Evolutionary conservation across 2,888 invertebrate species (phyloP).

Genomic region (Itoplectis maculator): DNA sequence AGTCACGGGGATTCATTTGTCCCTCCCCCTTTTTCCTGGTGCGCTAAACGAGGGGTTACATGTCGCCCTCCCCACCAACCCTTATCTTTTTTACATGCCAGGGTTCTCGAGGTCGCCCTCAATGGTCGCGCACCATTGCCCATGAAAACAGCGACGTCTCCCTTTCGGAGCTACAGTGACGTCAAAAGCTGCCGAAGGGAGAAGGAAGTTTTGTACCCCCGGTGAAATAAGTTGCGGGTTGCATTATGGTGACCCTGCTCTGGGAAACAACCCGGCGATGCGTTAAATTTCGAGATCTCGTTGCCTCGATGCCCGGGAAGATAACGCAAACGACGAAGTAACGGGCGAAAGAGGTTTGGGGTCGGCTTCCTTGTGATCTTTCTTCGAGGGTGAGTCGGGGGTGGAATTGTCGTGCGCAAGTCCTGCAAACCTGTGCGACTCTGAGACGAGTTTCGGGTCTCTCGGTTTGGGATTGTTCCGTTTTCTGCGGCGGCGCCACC

Average conservation of each 20-base stretch:
- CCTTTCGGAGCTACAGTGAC: constrained; percentile 13
- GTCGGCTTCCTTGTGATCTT: constrained; percentile 62
- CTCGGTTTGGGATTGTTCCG: too few relatives aligned
- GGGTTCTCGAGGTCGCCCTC: constrained; percentile 55
- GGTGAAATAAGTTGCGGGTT: constrained; percentile 27
- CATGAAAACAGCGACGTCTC: constrained; percentile 51
- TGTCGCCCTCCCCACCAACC: constrained; percentile 13
- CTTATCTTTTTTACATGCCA: constrained; percentile 40
- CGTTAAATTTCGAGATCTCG: constrained; percentile 64
- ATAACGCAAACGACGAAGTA: constrained; percentile 61
- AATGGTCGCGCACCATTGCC: constrained; percentile 58
- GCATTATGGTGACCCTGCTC: constrained; percentile 9
- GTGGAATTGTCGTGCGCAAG: neutral
- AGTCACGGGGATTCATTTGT: constrained; percentile 54
- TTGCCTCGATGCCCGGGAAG: constrained; percentile 58
- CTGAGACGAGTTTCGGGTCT: too few relatives aligned
- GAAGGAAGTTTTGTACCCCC: constrained; percentile 19
- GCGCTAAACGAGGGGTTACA: constrained; percentile 15
- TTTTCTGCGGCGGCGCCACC: neutral
- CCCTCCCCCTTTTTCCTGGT: constrained; percentile 39
- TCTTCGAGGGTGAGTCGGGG: constrained; percentile 22
- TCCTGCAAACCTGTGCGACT: constrained; percentile 20
- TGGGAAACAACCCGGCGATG: constrained; percentile 54
- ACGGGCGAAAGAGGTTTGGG: constrained; percentile 37
- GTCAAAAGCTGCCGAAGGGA: constrained; percentile 2